Evolutionary conservation across 2,797 vertebrate genomes (phyloP), one percentile per base, ranked within the genome.

Genomic region (Mormyrops boulengeri): DNA sequence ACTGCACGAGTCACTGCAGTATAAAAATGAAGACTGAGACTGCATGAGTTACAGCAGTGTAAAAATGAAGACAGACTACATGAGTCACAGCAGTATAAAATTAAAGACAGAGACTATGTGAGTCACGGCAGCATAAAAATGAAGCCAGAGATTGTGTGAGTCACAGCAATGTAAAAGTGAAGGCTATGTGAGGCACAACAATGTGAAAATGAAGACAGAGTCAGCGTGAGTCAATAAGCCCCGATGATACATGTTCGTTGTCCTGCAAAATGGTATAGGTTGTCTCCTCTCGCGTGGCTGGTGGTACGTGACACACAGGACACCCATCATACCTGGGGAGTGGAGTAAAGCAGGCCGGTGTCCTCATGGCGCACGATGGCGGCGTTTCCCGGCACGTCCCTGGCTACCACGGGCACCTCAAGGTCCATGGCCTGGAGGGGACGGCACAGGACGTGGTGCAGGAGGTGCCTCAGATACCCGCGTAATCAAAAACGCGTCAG

Each of bases 361-460:
- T 96, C 92, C 89, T 94, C 94, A 0, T 99, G 97, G 1, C 91
- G 91, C 85, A 99, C 94, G 88, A 99, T 91, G 0, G 97, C 97
- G 5, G 96, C 95, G 0, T 99, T 99, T 88, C 99, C 99, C 0
- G 97, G 97, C 90, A 99, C 97, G 93, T 98, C 93, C 91, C 98
- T 96, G n/a, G 97, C 98, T 94, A 99, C 90, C 88, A 99, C 97
- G 0, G 97, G 98, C 0, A 97, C 92, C 0, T 94, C 94, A 69
- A 99, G 94, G 92, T 98, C 96, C 98, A 99, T 99, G 5, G 98
- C 98, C 99, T 99, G 89, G n/a, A 66, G 77, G 26, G 26, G 22
- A n/a, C 17, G 12, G 66, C 9, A 73, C 22, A 30, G 22, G 30
- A 26, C 2, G 17, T 3, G 19, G 38, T 19, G 6, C 17, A 12